Evolutionary conservation across 1,140 invertebrate genomes (phyloP).

Genomic region (Drosophila orena): DNA sequence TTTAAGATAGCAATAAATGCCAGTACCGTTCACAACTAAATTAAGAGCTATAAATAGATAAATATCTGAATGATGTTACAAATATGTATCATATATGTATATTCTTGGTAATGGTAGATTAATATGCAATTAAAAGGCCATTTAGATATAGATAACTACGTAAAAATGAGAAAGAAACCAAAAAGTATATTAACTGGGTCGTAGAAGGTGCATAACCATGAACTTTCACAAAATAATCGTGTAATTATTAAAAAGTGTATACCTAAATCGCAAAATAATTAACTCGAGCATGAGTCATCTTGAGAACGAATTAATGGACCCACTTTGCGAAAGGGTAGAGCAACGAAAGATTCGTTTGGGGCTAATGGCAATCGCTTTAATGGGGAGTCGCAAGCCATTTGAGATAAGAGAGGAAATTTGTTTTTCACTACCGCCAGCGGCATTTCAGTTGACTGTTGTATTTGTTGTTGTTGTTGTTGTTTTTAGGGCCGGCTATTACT

Average conservation of each 20-base stretch:
- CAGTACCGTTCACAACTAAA: neutral
- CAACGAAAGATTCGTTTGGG: constrained; percentile 37
- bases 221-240: constrained; percentile 5
- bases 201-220: neutral
- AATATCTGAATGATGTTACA: no score
- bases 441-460: constrained; percentile 30
- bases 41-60: neutral
- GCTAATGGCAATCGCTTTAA: constrained; percentile 75
- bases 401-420: constrained; percentile 73
- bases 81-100: no score
- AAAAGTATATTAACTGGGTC: constrained; percentile 11
- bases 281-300: neutral
- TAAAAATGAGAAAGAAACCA: constrained; percentile 3
- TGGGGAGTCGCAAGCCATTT: constrained; percentile 37
- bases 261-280: neutral
- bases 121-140: constrained; percentile 9
- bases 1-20: neutral
- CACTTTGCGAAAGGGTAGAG: constrained; percentile 22
- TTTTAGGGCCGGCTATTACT: constrained; percentile 29
- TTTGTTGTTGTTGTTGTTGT: constrained; percentile 7
- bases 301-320: constrained; percentile 4
- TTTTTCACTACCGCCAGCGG: constrained; percentile 45
- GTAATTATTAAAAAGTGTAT: constrained; percentile 18
- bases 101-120: no score
- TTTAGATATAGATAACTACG: constrained; percentile 4